These are phyloP conservation scores for Tupiocoris notatus DNA, from an alignment of 2,888 invertebrate species.

Conservation along the genomic window DNA sequence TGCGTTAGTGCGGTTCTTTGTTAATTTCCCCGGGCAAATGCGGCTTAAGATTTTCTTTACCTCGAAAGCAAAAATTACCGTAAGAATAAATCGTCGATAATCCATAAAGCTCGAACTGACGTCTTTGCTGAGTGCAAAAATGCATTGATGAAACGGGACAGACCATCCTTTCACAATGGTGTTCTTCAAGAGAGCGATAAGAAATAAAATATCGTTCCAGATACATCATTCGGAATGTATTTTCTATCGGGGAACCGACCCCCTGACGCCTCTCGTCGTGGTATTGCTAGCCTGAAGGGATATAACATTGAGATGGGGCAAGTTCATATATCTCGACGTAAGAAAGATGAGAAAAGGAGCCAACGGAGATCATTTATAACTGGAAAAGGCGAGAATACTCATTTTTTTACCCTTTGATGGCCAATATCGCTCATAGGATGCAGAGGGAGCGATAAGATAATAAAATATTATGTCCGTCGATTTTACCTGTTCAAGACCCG, in stretches of 20 bases:
- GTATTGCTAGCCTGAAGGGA: slow-evolving; percentile 29
- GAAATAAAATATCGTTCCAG: slow-evolving; percentile 36
- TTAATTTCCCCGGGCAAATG: no score
- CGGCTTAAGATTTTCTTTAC: no score
- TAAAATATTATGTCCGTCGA: no score
- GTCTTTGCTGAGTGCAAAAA: no score
- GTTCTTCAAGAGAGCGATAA: slow-evolving; percentile 19
- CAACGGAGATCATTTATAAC: slow-evolving; percentile 23
- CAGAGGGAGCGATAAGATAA: no score
- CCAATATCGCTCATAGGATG: neutral
- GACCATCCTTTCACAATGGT: no score
- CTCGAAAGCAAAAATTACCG: no score
- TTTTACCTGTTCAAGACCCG: no score
- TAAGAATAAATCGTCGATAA: no score
- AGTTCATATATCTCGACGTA: slow-evolving; percentile 34
- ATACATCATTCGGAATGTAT: slow-evolving; percentile 38
- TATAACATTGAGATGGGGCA: slow-evolving; percentile 9
- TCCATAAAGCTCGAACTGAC: no score
- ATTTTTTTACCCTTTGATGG: slow-evolving; percentile 1
- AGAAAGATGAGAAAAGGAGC: slow-evolving; percentile 26
- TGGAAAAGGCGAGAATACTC: slow-evolving; percentile 17
- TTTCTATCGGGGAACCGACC: slow-evolving; percentile 17
- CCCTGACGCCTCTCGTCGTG: neutral
- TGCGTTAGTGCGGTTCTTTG: no score
- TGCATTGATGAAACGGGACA: no score